Evolutionary conservation across 2,797 vertebrate genomes (phyloP).

Genomic region (Gambelia wislizenii): DNA sequence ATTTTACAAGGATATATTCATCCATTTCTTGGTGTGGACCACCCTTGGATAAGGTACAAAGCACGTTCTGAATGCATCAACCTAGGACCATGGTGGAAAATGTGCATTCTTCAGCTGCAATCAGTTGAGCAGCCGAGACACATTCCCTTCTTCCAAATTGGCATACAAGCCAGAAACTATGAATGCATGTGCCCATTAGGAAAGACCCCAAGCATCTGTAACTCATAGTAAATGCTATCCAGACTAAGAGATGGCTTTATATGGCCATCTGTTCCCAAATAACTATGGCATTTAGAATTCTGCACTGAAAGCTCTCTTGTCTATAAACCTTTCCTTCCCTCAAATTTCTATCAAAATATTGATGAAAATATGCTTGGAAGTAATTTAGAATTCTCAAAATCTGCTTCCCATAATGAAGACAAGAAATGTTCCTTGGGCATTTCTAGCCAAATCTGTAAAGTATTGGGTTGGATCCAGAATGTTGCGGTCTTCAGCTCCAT

Average conservation of each 20-base stretch:
- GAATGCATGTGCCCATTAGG: constrained; percentile 5
- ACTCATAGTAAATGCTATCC: constrained; percentile 12
- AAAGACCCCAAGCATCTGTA: constrained; percentile 45
- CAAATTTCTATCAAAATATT: constrained; percentile 27
- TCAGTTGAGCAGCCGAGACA: neutral
- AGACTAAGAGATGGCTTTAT: constrained; percentile 34
- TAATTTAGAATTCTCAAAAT: neutral
- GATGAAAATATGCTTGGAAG: constrained; percentile 38
- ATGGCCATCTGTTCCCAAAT: constrained; percentile 62
- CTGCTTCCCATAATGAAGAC: neutral
- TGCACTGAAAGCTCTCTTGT: constrained; percentile 36
- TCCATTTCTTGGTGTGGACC: neutral
- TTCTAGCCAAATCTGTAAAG: no score
- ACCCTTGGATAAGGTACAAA: neutral
- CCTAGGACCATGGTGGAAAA: neutral
- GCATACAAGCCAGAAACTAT: constrained; percentile 23
- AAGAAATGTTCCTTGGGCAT: neutral
- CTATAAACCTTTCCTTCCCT: constrained; percentile 41
- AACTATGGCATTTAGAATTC: constrained; percentile 44
- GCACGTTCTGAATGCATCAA: neutral
- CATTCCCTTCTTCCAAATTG: constrained; percentile 25
- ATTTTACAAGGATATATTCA: neutral
- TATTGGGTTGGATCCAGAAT: no score
- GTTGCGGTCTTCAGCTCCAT: no score
- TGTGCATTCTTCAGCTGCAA: neutral